Evolutionary conservation across 2,888 invertebrate species (phyloP).

Genomic region (Torymus tubicola): DNA sequence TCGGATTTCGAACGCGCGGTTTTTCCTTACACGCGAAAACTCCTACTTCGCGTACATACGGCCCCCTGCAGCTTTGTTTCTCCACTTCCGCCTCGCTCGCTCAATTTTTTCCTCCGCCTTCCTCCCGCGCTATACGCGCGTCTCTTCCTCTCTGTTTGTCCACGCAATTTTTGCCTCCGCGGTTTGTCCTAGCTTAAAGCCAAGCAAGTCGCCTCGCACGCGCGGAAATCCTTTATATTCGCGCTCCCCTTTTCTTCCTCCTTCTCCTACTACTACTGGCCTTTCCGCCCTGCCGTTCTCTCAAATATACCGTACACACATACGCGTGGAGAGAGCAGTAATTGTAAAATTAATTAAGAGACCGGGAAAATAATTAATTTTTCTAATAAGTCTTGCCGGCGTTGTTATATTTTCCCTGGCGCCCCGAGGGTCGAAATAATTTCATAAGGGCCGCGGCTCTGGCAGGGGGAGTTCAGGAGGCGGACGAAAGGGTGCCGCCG

Average conservation of each 20-base stretch:
- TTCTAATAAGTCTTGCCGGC: constrained; percentile 74
- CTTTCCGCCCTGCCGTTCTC: constrained; percentile 38
- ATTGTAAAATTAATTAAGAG: constrained; percentile 76
- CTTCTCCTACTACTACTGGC: no score
- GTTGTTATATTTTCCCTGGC: constrained; percentile 68
- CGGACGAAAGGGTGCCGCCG: constrained; percentile 37
- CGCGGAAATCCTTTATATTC: constrained; percentile 53
- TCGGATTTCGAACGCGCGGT: constrained; percentile 56
- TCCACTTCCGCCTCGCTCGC: constrained; percentile 8
- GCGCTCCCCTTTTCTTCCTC: constrained; percentile 40
- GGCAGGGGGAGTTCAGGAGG: constrained; percentile 36
- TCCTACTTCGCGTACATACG: constrained; percentile 4
- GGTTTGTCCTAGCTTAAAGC: constrained; percentile 11
- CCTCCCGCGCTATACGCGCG: neutral
- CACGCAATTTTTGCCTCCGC: constrained; percentile 38
- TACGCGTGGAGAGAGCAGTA: constrained; percentile 59
- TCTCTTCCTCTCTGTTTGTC: constrained; percentile 21
- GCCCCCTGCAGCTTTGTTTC: neutral
- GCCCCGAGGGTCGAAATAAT: constrained; percentile 73
- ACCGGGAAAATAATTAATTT: constrained; percentile 76
- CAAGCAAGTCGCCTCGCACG: neutral
- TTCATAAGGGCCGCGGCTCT: constrained; percentile 68
- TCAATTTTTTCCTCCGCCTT: neutral
- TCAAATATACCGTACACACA: neutral
- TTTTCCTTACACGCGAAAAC: constrained; percentile 54